A percentile compares a stretch with the other conserved stretches of the same genome.
phyloP scores from a whole-genome alignment of 2,797 vertebrate genomes.

The Melanogrammus aeglefinus region DNA sequence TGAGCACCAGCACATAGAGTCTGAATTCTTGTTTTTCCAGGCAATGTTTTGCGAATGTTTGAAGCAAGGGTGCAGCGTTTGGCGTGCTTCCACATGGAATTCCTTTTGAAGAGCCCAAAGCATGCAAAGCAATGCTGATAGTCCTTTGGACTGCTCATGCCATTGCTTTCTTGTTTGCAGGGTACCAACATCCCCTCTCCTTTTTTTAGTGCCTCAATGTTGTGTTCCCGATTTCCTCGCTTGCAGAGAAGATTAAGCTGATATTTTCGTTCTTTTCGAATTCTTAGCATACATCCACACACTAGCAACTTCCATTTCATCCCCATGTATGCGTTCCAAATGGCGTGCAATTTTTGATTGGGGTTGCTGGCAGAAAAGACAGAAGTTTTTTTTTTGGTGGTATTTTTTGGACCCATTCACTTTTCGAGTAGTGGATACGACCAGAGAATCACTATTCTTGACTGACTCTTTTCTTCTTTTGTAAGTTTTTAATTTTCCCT shows the following conservation, averaged over 20 bases:
- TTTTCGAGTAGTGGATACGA: too few species aligned
- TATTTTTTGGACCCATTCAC: too few species aligned
- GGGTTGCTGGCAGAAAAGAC: too few species aligned
- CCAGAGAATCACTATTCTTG: too few species aligned
- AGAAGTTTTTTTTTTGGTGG: too few species aligned
- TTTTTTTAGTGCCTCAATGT: not conserved
- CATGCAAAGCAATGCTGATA: not conserved
- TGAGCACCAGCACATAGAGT: not conserved
- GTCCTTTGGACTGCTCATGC: not conserved
- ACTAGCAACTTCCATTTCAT: not conserved
- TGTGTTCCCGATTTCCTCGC: constrained; percentile 3
- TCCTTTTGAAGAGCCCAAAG: not conserved
- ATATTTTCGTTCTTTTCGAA: not conserved
- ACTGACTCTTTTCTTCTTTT: too few species aligned
- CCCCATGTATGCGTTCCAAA: not conserved
- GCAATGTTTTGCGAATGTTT: not conserved
- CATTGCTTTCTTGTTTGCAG: not conserved
- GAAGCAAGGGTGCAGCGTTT: not conserved
- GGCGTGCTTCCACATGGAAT: not conserved
- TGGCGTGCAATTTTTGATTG: not conserved
- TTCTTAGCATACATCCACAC: not conserved
- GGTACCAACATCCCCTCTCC: not conserved
- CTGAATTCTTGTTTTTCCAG: not conserved
- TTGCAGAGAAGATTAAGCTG: constrained; percentile 1
- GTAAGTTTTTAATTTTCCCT: too few species aligned